phyloP scores from a whole-genome alignment of 2,797 vertebrate species.

The Bryconaethiops microstoma region DNA sequence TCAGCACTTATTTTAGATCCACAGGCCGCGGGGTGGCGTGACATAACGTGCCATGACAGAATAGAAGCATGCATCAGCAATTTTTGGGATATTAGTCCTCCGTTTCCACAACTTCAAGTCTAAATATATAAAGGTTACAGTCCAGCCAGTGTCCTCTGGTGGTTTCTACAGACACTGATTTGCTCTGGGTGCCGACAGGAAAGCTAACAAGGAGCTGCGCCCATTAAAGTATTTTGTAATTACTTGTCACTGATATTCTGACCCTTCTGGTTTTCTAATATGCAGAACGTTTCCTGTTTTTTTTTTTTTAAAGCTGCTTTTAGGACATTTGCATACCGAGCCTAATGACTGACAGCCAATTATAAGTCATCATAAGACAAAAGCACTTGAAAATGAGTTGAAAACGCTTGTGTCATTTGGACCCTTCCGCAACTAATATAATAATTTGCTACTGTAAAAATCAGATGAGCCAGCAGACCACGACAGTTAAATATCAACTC shows the following conservation, averaged over 20 bases:
- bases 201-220: background rate
- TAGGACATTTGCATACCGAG: background rate
- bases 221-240: background rate
- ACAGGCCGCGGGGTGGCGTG: background rate
- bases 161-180: background rate
- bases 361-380: background rate
- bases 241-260: background rate
- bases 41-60: conserved; percentile 18
- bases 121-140: conserved; percentile 1
- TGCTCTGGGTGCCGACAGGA: background rate
- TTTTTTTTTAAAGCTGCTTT: background rate
- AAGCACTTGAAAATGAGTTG: background rate
- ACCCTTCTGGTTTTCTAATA: background rate
- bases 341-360: background rate
- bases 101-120: conserved; percentile 2
- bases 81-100: background rate
- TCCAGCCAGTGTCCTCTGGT: background rate
- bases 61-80: conserved; percentile 2
- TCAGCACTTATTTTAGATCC: background rate
- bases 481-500: background rate
- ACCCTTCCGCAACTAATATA: background rate
- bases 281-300: background rate
- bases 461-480: background rate
- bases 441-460: background rate
- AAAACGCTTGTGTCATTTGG: background rate